Evolutionary conservation across 2,888 invertebrate genomes (phyloP).

Genomic region (Oasisia sp.): DNA sequence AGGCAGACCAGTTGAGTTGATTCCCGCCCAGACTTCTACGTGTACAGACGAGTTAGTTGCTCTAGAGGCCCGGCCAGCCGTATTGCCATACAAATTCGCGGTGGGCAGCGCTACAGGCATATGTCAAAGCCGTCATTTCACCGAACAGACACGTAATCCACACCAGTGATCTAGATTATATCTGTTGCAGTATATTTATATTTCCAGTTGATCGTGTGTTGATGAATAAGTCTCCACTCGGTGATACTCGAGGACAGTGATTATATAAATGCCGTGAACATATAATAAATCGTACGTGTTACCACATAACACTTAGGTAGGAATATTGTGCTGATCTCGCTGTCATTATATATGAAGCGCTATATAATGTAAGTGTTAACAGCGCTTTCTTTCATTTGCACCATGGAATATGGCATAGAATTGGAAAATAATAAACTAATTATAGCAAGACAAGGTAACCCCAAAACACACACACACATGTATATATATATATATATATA

Average conservation of each 20-base stretch:
- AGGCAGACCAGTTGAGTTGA: not conserved
- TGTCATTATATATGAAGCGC: not conserved
- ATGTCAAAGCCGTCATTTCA: not conserved
- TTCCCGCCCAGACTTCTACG: not conserved
- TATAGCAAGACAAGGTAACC: no score
- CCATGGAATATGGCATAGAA: no score
- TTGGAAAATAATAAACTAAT: no score
- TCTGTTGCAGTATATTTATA: not conserved
- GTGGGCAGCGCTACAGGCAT: not conserved
- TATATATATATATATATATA: no score
- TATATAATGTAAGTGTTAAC: not conserved
- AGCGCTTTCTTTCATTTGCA: no score
- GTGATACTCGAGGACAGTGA: no score
- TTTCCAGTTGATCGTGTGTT: not conserved
- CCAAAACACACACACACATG: no score
- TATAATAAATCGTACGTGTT: not conserved
- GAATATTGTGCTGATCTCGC: not conserved
- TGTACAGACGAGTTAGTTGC: not conserved
- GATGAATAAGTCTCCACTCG: not conserved
- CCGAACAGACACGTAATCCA: not conserved
- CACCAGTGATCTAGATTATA: not conserved
- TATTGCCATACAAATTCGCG: not conserved
- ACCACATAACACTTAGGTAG: not conserved
- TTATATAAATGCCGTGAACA: no score
- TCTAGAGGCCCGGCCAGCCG: not conserved